These are phyloP conservation scores for Mallotus villosus DNA, from an alignment of 2,797 vertebrate species.

Conservation along the genomic window DNA sequence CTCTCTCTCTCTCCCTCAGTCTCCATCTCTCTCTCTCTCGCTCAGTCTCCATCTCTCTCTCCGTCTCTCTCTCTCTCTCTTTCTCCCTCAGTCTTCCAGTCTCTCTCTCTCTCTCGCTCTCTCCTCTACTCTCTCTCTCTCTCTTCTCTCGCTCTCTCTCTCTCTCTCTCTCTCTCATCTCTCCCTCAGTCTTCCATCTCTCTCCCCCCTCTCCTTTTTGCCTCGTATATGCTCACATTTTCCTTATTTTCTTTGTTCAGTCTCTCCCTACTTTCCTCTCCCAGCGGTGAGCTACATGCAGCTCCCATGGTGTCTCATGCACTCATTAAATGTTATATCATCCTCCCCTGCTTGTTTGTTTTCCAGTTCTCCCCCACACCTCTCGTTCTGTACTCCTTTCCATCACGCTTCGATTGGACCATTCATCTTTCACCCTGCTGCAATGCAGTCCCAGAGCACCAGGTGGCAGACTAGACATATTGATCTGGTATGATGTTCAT, in stretches of 20 bases:
- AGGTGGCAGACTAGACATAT: slow-evolving; percentile 60
- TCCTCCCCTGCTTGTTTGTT: slow-evolving; percentile 25
- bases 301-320: slow-evolving; percentile 49
- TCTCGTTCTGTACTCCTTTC: slow-evolving; percentile 14
- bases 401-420: slow-evolving; percentile 23
- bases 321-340: slow-evolving; percentile 58
- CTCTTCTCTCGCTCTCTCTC: neutral
- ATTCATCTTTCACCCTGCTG: slow-evolving; percentile 43
- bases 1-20: slow-evolving; percentile 9
- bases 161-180: slow-evolving; percentile 16
- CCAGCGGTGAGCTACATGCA: slow-evolving; percentile 28
- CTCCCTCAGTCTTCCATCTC: slow-evolving; percentile 11
- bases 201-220: neutral
- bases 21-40: slow-evolving; percentile 2
- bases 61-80: slow-evolving; percentile 6
- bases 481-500: slow-evolving; percentile 30
- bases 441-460: slow-evolving; percentile 42
- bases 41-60: neutral
- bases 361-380: slow-evolving; percentile 25
- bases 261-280: slow-evolving; percentile 48
- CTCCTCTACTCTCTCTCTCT: slow-evolving; percentile 23
- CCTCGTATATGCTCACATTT: neutral
- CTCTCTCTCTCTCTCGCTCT: neutral
- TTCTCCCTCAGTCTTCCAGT: slow-evolving; percentile 23
- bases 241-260: neutral